These are phyloP conservation scores for Lithophane ornitopus DNA, from an alignment of 2,888 invertebrate species.

Conservation along the genomic window DNA sequence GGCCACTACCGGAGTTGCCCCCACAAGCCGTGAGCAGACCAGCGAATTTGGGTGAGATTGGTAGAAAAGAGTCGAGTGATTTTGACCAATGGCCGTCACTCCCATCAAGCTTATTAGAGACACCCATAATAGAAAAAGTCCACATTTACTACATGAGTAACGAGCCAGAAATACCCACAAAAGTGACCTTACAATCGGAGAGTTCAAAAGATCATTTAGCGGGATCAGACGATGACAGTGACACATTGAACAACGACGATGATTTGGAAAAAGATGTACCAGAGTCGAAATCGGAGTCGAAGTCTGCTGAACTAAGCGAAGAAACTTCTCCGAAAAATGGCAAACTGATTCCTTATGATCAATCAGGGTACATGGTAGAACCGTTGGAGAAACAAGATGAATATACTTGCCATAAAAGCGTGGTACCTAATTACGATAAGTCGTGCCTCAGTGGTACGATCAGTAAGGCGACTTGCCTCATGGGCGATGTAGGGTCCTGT, in stretches of 20 bases:
- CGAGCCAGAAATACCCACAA: slow-evolving; percentile 94
- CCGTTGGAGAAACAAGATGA: slow-evolving; percentile 86
- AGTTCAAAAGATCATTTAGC: slow-evolving; percentile 92
- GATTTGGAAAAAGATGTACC: slow-evolving; percentile 90
- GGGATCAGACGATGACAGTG: slow-evolving; percentile 93
- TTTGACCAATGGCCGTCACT: slow-evolving; percentile 96
- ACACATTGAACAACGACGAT: slow-evolving; percentile 92
- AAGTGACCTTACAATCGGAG: slow-evolving; percentile 93
- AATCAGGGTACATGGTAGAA: slow-evolving; percentile 89
- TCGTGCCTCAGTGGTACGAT: slow-evolving; percentile 88
- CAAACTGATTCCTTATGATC: slow-evolving; percentile 87
- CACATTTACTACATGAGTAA: slow-evolving; percentile 95
- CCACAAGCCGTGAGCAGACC: slow-evolving; percentile 86
- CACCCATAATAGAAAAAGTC: slow-evolving; percentile 93
- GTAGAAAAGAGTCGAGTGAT: slow-evolving; percentile 91
- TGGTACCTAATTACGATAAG: slow-evolving; percentile 87
- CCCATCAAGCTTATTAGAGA: slow-evolving; percentile 93
- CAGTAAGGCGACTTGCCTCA: slow-evolving; percentile 86
- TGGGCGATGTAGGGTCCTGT: slow-evolving; percentile 86
- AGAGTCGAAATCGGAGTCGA: slow-evolving; percentile 85
- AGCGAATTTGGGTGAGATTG: slow-evolving; percentile 72
- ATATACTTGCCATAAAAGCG: slow-evolving; percentile 81
- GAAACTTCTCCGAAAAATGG: slow-evolving; percentile 80
- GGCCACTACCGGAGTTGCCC: slow-evolving; percentile 94
- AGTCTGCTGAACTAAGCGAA: slow-evolving; percentile 77